These are phyloP conservation scores for Bradypodion pumilum DNA, from an alignment of 2,797 vertebrate genomes.

Conservation along the genomic window DNA sequence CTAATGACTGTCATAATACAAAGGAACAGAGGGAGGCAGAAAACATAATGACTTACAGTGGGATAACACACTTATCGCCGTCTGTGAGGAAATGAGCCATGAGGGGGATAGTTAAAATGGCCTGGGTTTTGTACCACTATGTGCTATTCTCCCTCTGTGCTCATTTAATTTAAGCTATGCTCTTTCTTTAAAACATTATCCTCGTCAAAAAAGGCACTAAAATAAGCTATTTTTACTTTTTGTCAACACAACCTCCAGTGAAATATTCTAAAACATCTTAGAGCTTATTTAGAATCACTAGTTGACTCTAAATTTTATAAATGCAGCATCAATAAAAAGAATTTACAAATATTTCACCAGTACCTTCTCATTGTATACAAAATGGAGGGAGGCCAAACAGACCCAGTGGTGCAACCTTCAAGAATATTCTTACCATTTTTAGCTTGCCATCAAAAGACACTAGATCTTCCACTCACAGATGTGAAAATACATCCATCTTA, in stretches of 20 bases:
- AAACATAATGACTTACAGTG: conserved; percentile 19
- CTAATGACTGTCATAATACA: background rate
- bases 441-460: background rate
- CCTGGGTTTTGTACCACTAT: conserved; percentile 9
- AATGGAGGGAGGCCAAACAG: background rate
- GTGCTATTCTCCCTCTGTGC: background rate
- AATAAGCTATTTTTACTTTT: conserved; percentile 32
- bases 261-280: conserved; percentile 23
- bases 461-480: background rate
- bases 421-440: background rate
- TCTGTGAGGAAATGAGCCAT: conserved; percentile 42
- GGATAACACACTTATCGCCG: conserved; percentile 41
- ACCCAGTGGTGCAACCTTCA: background rate
- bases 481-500: background rate
- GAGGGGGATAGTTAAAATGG: background rate
- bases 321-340: background rate
- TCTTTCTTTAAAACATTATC: conserved; percentile 50
- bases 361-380: background rate
- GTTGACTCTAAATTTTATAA: background rate
- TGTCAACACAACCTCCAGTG: conserved; percentile 26
- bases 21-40: conserved; percentile 12
- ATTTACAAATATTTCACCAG: background rate
- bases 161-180: conserved; percentile 33
- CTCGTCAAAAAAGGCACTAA: conserved; percentile 48
- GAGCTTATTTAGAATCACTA: conserved; percentile 11